Percentiles rank a stretch among this genome's conserved stretches.
These are phyloP conservation scores for Nesogale talazaci DNA, from an alignment of 2,113 vertebrate species.

Conservation along the genomic window DNA sequence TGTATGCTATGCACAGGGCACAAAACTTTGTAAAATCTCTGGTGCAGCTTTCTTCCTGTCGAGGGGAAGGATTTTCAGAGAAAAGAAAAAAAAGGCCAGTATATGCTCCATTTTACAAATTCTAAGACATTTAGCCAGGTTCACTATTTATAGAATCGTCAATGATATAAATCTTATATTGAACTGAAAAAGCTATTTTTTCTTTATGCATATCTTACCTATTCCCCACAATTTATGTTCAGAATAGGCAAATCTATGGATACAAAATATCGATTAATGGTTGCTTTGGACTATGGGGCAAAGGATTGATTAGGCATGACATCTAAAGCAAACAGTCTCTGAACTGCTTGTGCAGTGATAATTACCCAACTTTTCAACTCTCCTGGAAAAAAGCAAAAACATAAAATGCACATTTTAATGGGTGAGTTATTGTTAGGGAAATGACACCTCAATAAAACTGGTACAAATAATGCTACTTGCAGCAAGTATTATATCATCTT, in stretches of 20 bases:
- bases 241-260: neutral
- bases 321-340: neutral
- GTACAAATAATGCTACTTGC: neutral
- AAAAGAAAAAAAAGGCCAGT: neutral
- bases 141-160: neutral
- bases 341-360: neutral
- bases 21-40: constrained; percentile 49
- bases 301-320: neutral
- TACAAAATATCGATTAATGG: neutral
- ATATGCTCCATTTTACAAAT: constrained; percentile 33
- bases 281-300: neutral
- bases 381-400: neutral
- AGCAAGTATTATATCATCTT: constrained; percentile 6
- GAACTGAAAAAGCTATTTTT: neutral
- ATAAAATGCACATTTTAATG: neutral
- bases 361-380: neutral
- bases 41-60: constrained; percentile 9
- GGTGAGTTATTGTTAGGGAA: neutral
- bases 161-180: neutral
- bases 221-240: neutral
- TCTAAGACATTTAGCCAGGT: constrained; percentile 43
- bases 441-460: neutral
- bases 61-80: constrained; percentile 1
- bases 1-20: neutral
- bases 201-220: neutral